Evolutionary conservation across 2,113 vertebrate genomes (phyloP), one percentile per base, ranked within the genome.

Genomic region (Hylia prasina): DNA sequence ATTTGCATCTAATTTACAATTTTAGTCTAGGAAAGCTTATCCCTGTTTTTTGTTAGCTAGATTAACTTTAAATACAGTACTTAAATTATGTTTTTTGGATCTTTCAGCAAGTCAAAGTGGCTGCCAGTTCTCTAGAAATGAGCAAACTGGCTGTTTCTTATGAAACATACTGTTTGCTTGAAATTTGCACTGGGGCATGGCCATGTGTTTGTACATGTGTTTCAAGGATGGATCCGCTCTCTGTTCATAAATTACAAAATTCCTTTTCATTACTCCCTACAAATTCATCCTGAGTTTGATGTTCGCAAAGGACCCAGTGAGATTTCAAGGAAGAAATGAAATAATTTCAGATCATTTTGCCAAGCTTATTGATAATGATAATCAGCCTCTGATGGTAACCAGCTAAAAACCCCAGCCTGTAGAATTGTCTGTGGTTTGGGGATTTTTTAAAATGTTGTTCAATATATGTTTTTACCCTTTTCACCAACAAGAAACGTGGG

Each of bases 41-140:
- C 79, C 83, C 95, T 94, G 94, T 25, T 95, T 96, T 97, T 96
- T 96, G 94, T 97, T 97, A 96, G 89, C 86, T 91, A 91, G 82
- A 92, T 97, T 97, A 94, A 92, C 91, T 95, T 97, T 95, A 96
- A 96, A 90, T 91, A 35, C 91, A 95, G 89, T 64, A 72, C 57
- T 97, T 95, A 95, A 95, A 97, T 96, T 89, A 81, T 72, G 77
- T 70, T 63, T 95, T 95, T 94, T 94, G 90, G 94, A 93, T 80
- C 91, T 97, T 97, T 97, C 97, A 96, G 78, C 94, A 95, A 83
- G 72, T 95, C 44, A 56, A 65, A 94, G 64, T 71, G 35, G 27
- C 61, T 87, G 94, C 96, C 83, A 95, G 86, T 91, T 95, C 83
- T 90, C 83, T 66, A 88, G 75, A 94, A 97, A 89, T 86, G 73